Conservation (phyloP, 2,888 invertebrate genomes). For the Lasius fuliginosus region DNA sequence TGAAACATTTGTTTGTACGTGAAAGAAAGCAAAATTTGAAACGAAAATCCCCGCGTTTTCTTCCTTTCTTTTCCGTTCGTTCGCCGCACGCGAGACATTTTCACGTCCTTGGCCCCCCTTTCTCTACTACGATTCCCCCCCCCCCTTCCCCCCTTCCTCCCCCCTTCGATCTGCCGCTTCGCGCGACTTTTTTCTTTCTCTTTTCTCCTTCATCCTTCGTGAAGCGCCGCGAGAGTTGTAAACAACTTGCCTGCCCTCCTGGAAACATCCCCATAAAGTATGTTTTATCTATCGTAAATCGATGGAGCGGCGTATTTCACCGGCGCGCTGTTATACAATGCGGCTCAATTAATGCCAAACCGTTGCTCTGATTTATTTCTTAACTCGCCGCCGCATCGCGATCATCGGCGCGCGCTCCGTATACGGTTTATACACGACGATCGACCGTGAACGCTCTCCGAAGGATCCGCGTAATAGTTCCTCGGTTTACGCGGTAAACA, state of each 20-base stretch:
- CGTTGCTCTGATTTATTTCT: slow-evolving; percentile 85
- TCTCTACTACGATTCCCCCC: slow-evolving; percentile 2
- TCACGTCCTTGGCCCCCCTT: slow-evolving; percentile 36
- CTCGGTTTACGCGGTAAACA: slow-evolving; percentile 65
- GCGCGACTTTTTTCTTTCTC: slow-evolving; percentile 45
- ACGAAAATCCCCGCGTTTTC: slow-evolving; percentile 20
- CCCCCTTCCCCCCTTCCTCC: not conserved
- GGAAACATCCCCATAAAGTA: slow-evolving; percentile 86
- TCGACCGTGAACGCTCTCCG: slow-evolving; percentile 58
- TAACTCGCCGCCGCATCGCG: slow-evolving; percentile 76
- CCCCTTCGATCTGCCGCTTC: slow-evolving; percentile 34
- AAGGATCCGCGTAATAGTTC: slow-evolving; percentile 59
- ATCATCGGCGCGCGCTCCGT: slow-evolving; percentile 69
- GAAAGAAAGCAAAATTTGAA: slow-evolving; percentile 14
- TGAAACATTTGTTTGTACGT: not conserved
- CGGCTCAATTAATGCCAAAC: slow-evolving; percentile 86
- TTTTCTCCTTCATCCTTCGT: slow-evolving; percentile 49
- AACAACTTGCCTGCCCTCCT: slow-evolving; percentile 81
- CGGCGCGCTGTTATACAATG: slow-evolving; percentile 82
- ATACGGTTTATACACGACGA: slow-evolving; percentile 62
- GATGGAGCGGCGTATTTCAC: slow-evolving; percentile 84
- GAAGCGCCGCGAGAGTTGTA: slow-evolving; percentile 74
- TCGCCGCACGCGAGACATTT: slow-evolving; percentile 51
- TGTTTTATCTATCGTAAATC: slow-evolving; percentile 86
- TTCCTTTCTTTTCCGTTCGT: slow-evolving; percentile 3